Base-by-base conservation (phyloP, 2,888 invertebrate species). In the Trachelus troglodyta region DNA sequence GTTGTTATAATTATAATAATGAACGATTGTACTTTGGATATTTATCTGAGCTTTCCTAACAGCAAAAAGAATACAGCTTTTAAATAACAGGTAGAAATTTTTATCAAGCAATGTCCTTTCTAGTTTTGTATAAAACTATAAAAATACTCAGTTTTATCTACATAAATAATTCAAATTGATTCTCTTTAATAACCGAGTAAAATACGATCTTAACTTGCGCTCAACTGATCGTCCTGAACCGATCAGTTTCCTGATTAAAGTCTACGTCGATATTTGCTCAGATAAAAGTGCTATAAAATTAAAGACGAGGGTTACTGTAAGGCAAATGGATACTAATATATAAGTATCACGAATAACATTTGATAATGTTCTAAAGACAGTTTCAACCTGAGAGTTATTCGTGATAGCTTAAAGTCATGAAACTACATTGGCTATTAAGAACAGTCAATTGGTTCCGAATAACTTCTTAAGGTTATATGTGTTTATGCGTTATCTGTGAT, bases 11-110 rank as follows among this genome's bases (percentile, higher is more conserved):
- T 71, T 71, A 33, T 74, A 35, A 75, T 75, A 37, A 75, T n/a
- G n/a, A 37, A 35, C 69, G 34, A 34, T 75, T 75, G 75, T 75
- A 75, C 75, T 68, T 75, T 75, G 74, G 74, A 34, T 74, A 12
- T 74, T 74, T 74, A 74, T 74, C 74, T 34, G 68, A 75, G 75
- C 33, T 68, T 12, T 30, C 69, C 31, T 12, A 15, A 1, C 15
- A 12, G 23, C 34, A 34, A 33, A 30, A 30, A 71, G 30, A 34
- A 71, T 71, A 30, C 56, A 23, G 56, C 9, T 56, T 56, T 56
- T 23, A 56, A 56, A 56, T 56, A 56, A 23, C 56, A 56, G 23
- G 23, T 56, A 56, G 23, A 56, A 23, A 23, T 6, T 40, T 23
- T 9, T 9, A 23, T 56, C 56, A 2, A 56, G 56, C 6, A 56